Evolutionary conservation across 2,888 invertebrate species (phyloP), one percentile per base, ranked within the genome.

Genomic region (Pandemis heparana): DNA sequence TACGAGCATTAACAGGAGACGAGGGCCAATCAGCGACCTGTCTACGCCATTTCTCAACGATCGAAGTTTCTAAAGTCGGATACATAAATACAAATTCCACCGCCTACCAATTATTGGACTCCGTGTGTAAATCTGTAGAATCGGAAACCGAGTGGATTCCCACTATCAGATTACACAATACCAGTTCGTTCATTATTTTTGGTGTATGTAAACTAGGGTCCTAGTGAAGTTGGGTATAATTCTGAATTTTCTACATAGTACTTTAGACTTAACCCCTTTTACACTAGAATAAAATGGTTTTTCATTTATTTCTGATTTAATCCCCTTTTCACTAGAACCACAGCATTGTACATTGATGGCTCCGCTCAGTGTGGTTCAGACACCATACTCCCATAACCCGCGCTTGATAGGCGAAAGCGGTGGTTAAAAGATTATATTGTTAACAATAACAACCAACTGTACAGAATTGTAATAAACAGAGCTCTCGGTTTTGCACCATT

Each of bases 41-140:
- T 53, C 53, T 53, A 53, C 53, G 18, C 53, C 53, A 18, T 53
- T 53, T 53, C 53, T 53, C n/a, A 18, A 53, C 18, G 53, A 53
- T 18, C 53, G 9, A 53, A 16, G 53, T 53, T 53, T 53, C 53
- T 53, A 53, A 53, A 53, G 53, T 51, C 51, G 66, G 53, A 53
- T 53, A 53, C 53, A 53, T 53, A 53, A 53, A 53, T 53, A 53
- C 53, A 51, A 51, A 51, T 51, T 16, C 18, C 16, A 51, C 51
- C 53, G 43, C 53, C 62, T 32, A 51, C 62, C 53, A 53, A 16
- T 53, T 53, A 53, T 18, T 53, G 53, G 8, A 9, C 18, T 53
- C 18, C 53, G 18, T 4, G 6, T n/a, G 48, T 48, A 48, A 14
- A n/a, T 48, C 1, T 14, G 8, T 9, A 18, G 53, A 53, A 53